Percentiles rank a stretch among this genome's conserved stretches.
Evolutionary conservation across 1,140 invertebrate species (phyloP).

Genomic region (Eueides isabella): DNA sequence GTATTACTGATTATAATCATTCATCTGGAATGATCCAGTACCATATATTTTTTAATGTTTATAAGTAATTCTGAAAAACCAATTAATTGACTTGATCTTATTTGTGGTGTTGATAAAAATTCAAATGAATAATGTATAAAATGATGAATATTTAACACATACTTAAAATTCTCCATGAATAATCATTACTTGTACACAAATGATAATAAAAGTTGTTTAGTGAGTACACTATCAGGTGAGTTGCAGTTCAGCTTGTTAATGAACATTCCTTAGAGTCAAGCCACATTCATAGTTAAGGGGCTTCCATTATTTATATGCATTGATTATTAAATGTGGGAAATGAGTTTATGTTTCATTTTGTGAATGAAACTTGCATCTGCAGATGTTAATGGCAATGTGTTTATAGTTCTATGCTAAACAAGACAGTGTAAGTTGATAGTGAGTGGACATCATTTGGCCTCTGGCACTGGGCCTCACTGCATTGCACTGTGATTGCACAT

Average conservation of each 20-base stretch:
- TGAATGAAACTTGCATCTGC: not conserved
- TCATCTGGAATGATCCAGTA: not conserved
- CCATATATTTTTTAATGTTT: not conserved
- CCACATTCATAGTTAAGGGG: not conserved
- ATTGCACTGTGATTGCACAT: conserved; percentile 30
- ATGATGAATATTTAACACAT: not conserved
- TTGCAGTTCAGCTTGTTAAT: not conserved
- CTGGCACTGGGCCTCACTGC: conserved; percentile 40
- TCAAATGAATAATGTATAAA: not conserved
- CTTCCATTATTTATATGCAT: not conserved
- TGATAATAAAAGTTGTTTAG: conserved; percentile 2
- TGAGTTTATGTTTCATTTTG: not conserved
- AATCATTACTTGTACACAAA: not conserved
- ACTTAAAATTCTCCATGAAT: not conserved
- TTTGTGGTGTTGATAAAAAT: not conserved
- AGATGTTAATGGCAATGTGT: not conserved
- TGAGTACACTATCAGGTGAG: not conserved
- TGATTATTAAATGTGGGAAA: not conserved
- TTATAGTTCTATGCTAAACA: not conserved
- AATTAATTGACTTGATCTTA: not conserved
- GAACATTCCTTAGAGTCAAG: not conserved
- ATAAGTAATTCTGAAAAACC: not conserved
- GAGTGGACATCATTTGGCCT: conserved; percentile 55
- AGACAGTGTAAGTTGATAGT: conserved; percentile 4
- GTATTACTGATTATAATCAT: not conserved